A percentile compares a stretch with the other conserved stretches of the same genome.
phyloP scores from a whole-genome alignment of 2,888 invertebrate species.

The Troglohyphantes excavatus region DNA sequence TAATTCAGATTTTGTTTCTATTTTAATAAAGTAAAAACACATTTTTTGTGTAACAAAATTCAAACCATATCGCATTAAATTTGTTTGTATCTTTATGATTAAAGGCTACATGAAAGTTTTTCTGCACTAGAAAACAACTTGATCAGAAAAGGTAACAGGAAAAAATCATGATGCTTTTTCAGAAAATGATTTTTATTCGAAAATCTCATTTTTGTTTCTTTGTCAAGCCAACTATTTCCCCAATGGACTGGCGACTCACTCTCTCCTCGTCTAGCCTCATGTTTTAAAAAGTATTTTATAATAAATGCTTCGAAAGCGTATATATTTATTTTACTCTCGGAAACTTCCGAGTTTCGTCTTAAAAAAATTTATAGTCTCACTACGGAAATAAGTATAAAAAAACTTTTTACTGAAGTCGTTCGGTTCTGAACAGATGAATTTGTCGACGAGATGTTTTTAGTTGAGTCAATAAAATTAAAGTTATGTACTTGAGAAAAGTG shows the following conservation, averaged over 20 bases:
- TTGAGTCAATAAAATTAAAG: conserved; percentile 5
- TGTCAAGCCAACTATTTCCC: not conserved
- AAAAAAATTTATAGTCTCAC: not conserved
- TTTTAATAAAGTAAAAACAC: too few species aligned
- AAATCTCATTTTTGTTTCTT: not conserved
- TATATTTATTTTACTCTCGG: conserved; percentile 19
- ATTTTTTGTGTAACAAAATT: too few species aligned
- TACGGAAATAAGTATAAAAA: not conserved
- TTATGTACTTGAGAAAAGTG: not conserved
- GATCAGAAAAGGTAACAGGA: not conserved
- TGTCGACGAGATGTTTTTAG: not conserved
- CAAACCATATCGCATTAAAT: too few species aligned
- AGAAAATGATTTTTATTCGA: not conserved
- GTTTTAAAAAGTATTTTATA: conserved; percentile 19
- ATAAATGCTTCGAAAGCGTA: conserved; percentile 27
- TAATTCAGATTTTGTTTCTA: too few species aligned
- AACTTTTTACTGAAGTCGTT: not conserved
- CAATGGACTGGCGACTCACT: not conserved
- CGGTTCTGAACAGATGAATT: not conserved
- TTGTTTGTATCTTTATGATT: not conserved
- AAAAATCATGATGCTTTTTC: not conserved
- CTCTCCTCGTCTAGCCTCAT: not conserved
- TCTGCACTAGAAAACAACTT: not conserved
- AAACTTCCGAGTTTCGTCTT: not conserved
- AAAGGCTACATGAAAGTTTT: not conserved